These are phyloP conservation scores for Caenorhabditis sp. DNA, from an alignment of 2,888 invertebrate species.

Conservation along the genomic window DNA sequence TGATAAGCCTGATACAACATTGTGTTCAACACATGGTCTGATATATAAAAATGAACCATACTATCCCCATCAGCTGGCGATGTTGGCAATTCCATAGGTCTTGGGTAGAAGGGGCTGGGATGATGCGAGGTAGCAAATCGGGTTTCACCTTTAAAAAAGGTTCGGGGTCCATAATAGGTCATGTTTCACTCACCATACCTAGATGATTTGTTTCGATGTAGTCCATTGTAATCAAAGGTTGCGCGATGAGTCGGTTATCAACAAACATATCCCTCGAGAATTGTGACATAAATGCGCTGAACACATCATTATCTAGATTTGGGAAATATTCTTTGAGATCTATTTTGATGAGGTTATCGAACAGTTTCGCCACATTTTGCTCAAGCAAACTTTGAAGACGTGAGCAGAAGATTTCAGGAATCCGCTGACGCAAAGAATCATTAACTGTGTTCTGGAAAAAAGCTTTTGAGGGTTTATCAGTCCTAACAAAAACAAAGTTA, in stretches of 20 bases:
- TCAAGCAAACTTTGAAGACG: slow-evolving; percentile 65
- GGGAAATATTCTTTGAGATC: slow-evolving; percentile 61
- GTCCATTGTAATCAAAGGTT: slow-evolving; percentile 64
- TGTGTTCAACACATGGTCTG: slow-evolving; percentile 66
- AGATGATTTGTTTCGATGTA: slow-evolving; percentile 67
- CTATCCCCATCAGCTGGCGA: slow-evolving; percentile 33
- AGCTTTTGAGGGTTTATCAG: slow-evolving; percentile 1
- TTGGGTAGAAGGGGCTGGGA: slow-evolving; percentile 64
- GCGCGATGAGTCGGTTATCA: slow-evolving; percentile 63
- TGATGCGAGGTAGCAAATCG: slow-evolving; percentile 46
- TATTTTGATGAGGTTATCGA: slow-evolving; percentile 55
- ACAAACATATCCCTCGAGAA: slow-evolving; percentile 63
- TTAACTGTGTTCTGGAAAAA: slow-evolving; percentile 60
- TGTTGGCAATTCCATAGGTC: slow-evolving; percentile 48
- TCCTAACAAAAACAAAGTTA: slow-evolving; percentile 5
- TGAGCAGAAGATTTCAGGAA: slow-evolving; percentile 64
- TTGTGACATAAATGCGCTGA: slow-evolving; percentile 60
- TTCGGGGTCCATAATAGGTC: no score
- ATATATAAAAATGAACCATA: slow-evolving; percentile 68
- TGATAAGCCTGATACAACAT: slow-evolving; percentile 68
- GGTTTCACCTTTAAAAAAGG: slow-evolving; percentile 59
- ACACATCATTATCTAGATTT: slow-evolving; percentile 9
- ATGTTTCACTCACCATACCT: slow-evolving; percentile 41
- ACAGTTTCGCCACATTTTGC: slow-evolving; percentile 63
- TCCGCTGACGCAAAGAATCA: slow-evolving; percentile 62